These are phyloP conservation scores for Napeogenes sylphis DNA, from an alignment of 2,888 invertebrate genomes.

Conservation along the genomic window DNA sequence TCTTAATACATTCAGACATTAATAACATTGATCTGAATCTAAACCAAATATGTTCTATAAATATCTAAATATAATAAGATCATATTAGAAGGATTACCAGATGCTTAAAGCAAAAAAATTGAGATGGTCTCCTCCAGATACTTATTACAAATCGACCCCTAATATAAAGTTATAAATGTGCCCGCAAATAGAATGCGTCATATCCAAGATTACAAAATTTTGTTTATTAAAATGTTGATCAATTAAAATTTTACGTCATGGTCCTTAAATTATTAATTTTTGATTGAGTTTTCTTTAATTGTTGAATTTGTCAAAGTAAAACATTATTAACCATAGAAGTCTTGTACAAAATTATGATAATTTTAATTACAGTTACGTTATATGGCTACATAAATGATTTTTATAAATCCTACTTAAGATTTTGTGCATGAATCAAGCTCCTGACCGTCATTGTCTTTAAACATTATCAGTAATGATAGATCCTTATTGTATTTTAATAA, in stretches of 20 bases:
- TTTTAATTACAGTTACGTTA: slow-evolving; percentile 27
- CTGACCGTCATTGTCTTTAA: slow-evolving; percentile 38
- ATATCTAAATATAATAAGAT: not conserved
- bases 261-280: slow-evolving; percentile 62
- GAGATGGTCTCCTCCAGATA: slow-evolving; percentile 30
- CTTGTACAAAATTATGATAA: slow-evolving; percentile 25
- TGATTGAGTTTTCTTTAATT: slow-evolving; percentile 41
- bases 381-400: slow-evolving; percentile 24
- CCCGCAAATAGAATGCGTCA: slow-evolving; percentile 33
- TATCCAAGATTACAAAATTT: slow-evolving; percentile 39
- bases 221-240: slow-evolving; percentile 68
- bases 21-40: not conserved
- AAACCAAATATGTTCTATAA: not conserved
- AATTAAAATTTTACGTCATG: slow-evolving; percentile 63
- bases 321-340: slow-evolving; percentile 19
- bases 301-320: slow-evolving; percentile 27
- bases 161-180: slow-evolving; percentile 35
- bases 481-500: slow-evolving; percentile 26
- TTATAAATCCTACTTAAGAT: slow-evolving; percentile 44
- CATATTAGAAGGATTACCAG: slow-evolving; percentile 21
- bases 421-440: slow-evolving; percentile 63
- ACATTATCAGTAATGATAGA: slow-evolving; percentile 40
- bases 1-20: not conserved
- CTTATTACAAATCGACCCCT: slow-evolving; percentile 22
- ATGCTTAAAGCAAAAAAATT: slow-evolving; percentile 28